Evolutionary conservation across 2,113 vertebrate species (phyloP).

Genomic region (Mohoua ochrocephala): DNA sequence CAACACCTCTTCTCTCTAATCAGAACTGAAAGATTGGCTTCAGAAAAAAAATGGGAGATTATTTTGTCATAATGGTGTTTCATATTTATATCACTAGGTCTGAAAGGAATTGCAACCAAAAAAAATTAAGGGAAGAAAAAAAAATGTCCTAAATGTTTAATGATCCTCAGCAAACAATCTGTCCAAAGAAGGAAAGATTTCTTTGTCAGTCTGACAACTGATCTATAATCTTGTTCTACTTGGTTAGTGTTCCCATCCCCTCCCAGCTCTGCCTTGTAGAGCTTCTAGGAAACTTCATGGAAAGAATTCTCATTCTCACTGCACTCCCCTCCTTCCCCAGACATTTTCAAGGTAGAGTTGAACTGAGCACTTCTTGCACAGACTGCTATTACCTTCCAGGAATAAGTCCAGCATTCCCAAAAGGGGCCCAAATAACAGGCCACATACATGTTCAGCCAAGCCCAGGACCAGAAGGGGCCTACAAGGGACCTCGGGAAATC

Average conservation of each 20-base stretch:
- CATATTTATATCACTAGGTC: conserved; percentile 46
- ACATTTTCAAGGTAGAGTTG: background rate
- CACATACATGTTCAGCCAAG: background rate
- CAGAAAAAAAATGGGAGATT: conserved; percentile 56
- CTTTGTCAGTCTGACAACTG: conserved; percentile 40
- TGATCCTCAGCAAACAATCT: conserved; percentile 65
- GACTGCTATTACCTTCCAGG: background rate
- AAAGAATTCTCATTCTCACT: background rate
- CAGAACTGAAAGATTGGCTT: conserved; percentile 41
- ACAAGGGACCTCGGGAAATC: background rate
- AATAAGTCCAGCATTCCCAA: background rate
- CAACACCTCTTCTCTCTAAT: conserved; percentile 33
- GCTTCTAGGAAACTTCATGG: background rate
- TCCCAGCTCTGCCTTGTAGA: background rate
- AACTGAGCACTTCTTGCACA: background rate
- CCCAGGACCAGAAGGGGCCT: background rate
- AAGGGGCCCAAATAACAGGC: background rate
- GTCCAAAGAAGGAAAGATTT: conserved; percentile 48
- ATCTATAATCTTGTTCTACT: conserved; percentile 58
- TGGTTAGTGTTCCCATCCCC: background rate
- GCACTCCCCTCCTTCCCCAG: background rate
- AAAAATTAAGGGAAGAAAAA: background rate
- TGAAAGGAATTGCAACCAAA: conserved; percentile 33
- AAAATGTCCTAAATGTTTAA: conserved; percentile 63
- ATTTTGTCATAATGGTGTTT: conserved; percentile 61